phyloP scores from a whole-genome alignment of 1,140 invertebrate genomes.

The Meteorus sp. region DNA sequence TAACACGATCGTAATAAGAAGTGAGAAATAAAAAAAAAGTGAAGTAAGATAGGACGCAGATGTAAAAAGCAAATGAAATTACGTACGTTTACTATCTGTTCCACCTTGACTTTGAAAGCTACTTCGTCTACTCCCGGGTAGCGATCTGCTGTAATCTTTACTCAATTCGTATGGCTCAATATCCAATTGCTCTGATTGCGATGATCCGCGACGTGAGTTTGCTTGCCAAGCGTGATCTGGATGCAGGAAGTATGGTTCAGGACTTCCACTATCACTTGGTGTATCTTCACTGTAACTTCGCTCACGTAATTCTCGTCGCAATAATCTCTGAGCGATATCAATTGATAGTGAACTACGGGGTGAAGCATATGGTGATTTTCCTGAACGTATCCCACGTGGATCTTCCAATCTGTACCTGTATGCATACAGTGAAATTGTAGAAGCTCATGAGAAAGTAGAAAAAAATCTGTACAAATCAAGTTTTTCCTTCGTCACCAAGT shows the following conservation, averaged over 20 bases:
- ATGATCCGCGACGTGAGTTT: slow-evolving; percentile 77
- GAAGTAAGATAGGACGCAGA: neutral
- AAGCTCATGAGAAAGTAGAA: neutral
- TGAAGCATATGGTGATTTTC: slow-evolving; percentile 73
- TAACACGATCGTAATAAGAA: no score
- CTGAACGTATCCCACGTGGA: slow-evolving; percentile 66
- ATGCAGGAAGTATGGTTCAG: slow-evolving; percentile 69
- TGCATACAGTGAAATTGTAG: neutral
- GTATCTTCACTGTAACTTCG: slow-evolving; percentile 57
- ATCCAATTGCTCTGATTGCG: slow-evolving; percentile 81
- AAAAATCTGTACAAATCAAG: neutral
- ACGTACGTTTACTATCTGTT: slow-evolving; percentile 55
- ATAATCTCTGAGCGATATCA: slow-evolving; percentile 62
- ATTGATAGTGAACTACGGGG: slow-evolving; percentile 76
- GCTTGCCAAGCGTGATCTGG: slow-evolving; percentile 80
- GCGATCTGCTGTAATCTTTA: slow-evolving; percentile 81
- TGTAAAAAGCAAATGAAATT: neutral
- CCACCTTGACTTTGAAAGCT: slow-evolving; percentile 70
- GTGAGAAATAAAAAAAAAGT: neutral
- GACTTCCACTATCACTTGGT: slow-evolving; percentile 56
- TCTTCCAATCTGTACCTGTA: slow-evolving; percentile 77
- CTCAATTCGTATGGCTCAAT: slow-evolving; percentile 82
- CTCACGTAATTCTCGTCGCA: slow-evolving; percentile 60
- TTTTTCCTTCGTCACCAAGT: no score
- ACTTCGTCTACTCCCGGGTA: slow-evolving; percentile 79